Evolutionary conservation across 2,113 vertebrate species (phyloP), one percentile per base, ranked within the genome.

Genomic region (Phrynosoma blainvillii): DNA sequence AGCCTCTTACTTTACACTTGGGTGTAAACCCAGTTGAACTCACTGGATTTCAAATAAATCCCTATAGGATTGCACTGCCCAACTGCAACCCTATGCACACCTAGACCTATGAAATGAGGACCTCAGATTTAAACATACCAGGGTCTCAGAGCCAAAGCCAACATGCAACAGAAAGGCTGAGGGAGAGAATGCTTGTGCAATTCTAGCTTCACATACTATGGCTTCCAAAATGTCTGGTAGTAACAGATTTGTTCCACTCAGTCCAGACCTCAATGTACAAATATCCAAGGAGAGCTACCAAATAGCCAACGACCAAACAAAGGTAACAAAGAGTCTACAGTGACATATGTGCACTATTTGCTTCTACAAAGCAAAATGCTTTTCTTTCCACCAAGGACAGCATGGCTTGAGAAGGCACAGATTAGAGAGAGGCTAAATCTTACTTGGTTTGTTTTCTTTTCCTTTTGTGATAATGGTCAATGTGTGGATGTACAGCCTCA

Each of bases 361-460:
- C 47, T 25, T 59, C 30, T 52, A 74, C 18, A 23, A 36, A 52
- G 27, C 59, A 81, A 84, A 23, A 32, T n/a, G 25, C 32, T 59
- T 56, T 36, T 73, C 3, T 32, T 36, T 40, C 71, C 36, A 54
- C 16, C 32, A 36, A 75, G 56, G 59, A 77, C 54, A 59, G 52
- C 47, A 79, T 11, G 82, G 47, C 73, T 36, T 47, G 27, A 27
- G 47, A 13, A 66, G 42, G 1, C 30, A 27, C 0, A 21, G 20
- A 32, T 66, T 68, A 68, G 2, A 75, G 30, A 56, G 16, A 23
- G 0, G 59, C 86, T 30, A 75, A 23, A n/a, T 78, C 97, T 98
- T 93, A 99, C 99, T 99, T 27, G 99, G 99, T 42, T 97, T 98
- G 96, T 99, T 99, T 65, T 98, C 98, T 90, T 97, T 98, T 82